Conservation (phyloP, 1,140 invertebrate genomes). For the Drosophila rufa region DNA sequence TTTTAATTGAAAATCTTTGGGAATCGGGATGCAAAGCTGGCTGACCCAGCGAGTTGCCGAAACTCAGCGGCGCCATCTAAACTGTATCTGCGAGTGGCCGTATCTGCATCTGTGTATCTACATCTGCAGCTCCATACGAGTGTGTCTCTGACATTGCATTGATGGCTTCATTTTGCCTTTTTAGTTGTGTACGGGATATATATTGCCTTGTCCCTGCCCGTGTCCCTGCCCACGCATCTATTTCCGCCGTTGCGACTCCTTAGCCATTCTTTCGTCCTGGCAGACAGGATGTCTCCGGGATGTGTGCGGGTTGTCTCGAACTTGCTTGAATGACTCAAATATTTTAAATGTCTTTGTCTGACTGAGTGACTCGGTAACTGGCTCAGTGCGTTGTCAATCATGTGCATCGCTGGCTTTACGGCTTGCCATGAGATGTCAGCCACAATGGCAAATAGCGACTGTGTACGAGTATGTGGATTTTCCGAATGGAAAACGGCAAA, state of each 20-base stretch:
- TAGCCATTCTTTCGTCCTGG: constrained; percentile 40
- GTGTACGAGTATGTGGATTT: constrained; percentile 3
- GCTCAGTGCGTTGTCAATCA: constrained; percentile 71
- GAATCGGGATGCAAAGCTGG: constrained; percentile 33
- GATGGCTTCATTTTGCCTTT: constrained; percentile 41
- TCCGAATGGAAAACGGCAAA: constrained; percentile 29
- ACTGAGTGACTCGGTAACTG: constrained; percentile 48
- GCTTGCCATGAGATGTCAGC: constrained; percentile 41
- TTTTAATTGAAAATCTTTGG: constrained; percentile 83
- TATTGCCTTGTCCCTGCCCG: background rate
- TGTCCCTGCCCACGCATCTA: constrained; percentile 43
- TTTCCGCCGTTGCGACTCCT: constrained; percentile 52
- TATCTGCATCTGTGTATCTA: constrained; percentile 7
- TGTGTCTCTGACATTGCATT: constrained; percentile 43
- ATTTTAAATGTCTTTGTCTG: constrained; percentile 69
- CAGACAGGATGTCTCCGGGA: constrained; percentile 48
- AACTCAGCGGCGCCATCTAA: constrained; percentile 62
- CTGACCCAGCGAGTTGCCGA: constrained; percentile 43
- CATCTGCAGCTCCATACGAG: background rate
- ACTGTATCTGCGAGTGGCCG: constrained; percentile 13
- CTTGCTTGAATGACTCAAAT: constrained; percentile 68
- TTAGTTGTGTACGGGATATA: constrained; percentile 17
- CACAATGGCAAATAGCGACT: constrained; percentile 48
- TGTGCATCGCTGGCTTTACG: constrained; percentile 66
- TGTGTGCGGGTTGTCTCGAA: constrained; percentile 53